Evolutionary conservation across 2,888 invertebrate genomes (phyloP), one percentile per base, ranked within the genome.

Genomic region (Calliphora vomitoria): DNA sequence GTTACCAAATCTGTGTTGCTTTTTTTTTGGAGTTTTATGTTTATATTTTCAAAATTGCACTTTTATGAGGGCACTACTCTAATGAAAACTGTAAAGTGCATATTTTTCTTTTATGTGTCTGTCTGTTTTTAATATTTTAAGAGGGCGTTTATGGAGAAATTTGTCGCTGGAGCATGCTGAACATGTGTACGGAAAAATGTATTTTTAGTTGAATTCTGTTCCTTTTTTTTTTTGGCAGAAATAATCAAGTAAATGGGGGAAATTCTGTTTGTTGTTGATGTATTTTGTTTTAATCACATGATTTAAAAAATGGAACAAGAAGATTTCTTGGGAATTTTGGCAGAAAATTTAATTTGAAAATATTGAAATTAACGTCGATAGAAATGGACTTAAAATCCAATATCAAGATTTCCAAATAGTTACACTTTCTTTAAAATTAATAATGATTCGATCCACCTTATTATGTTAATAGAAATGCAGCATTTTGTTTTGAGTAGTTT

Each of bases 61-160:
- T 80, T 82, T 86, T 80, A 83, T 47, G 62, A 69, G 82, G 78
- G 68, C 82, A 71, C 64, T 50, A 53, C 18, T 11, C 66, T 38
- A 35, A 55, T n/a, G 31, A 41, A 82, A 62, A 69, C 50, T 76
- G 13, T 79, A 74, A 82, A 80, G 68, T 79, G 50, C 50, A 62
- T 62, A 53, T 78, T 50, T 78, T 50, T 74, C 53, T 53, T 75
- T 18, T 50, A 13, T 60, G 11, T 53, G 69, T 50, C 60, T 53
- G 68, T 18, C 58, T 50, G 58, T 82, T 82, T 82, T 79, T 62
- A 66, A 38, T 72, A 78, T 72, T 86, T 74, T 71, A 74, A 74
- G 53, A 82, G 72, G 86, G 78, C 86, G 66, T 82, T 78, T 82
- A 62, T 79, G 31, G n/a, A 62, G 68, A 38, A 82, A 75, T 79